Conservation (phyloP, 2,113 vertebrate species). For the Etheostoma spectabile region DNA sequence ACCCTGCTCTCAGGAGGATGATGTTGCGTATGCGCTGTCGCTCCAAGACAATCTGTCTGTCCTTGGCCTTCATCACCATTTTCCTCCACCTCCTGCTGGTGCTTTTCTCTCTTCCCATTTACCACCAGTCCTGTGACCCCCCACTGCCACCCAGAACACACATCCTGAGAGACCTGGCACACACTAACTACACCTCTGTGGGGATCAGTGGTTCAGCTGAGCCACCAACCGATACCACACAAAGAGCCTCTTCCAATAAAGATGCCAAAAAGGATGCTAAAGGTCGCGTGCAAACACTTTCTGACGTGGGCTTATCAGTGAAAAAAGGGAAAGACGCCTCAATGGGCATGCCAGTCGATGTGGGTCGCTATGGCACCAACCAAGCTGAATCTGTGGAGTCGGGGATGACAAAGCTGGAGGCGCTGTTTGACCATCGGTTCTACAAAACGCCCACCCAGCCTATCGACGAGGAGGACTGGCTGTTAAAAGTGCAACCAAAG, state of each 20-base stretch:
- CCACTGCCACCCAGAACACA: conserved; percentile 15
- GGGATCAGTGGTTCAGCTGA: conserved; percentile 4
- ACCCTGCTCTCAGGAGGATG: conserved; percentile 55
- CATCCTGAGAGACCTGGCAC: conserved; percentile 37
- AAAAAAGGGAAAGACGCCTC: conserved; percentile 3
- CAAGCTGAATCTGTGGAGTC: conserved; percentile 6
- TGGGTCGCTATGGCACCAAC: neutral
- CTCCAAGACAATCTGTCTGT: conserved; percentile 79
- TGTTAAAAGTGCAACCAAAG: conserved; percentile 82
- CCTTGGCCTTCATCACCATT: conserved; percentile 79
- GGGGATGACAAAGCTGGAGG: conserved; percentile 77
- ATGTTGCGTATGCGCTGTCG: conserved; percentile 74
- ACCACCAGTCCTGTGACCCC: conserved; percentile 58
- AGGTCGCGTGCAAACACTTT: neutral
- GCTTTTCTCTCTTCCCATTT: conserved; percentile 62
- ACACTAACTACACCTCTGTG: conserved; percentile 13
- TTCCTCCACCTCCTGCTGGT: conserved; percentile 81
- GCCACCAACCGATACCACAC: neutral
- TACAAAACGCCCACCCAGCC: conserved; percentile 76
- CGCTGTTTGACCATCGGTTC: conserved; percentile 86
- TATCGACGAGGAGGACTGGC: conserved; percentile 82
- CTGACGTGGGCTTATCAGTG: neutral
- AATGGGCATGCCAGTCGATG: fast-evolving
- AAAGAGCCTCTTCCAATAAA: conserved; percentile 12
- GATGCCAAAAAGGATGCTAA: conserved; percentile 26